Evolutionary conservation across 2,888 invertebrate genomes (phyloP).

Genomic region (Mamestra brassicae): DNA sequence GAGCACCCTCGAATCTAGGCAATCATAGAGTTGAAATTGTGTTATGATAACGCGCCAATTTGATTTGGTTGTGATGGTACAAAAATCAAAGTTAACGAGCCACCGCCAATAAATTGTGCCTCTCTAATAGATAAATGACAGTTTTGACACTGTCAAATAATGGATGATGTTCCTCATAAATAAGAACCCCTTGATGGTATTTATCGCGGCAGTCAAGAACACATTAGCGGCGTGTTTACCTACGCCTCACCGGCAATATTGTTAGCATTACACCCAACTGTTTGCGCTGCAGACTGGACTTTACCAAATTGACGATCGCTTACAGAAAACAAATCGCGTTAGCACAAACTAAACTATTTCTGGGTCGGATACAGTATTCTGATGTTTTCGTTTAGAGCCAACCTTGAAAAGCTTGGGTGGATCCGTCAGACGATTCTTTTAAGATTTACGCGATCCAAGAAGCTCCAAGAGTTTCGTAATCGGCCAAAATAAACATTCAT

Average conservation of each 20-base stretch:
- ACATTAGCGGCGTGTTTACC: slow-evolving; percentile 70
- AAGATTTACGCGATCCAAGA: slow-evolving; percentile 83
- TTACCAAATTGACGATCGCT: slow-evolving; percentile 73
- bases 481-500: slow-evolving; percentile 88
- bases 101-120: slow-evolving; percentile 22
- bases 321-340: slow-evolving; percentile 76
- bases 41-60: slow-evolving; percentile 24
- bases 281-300: slow-evolving; percentile 68
- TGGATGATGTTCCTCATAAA: slow-evolving; percentile 45
- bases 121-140: slow-evolving; percentile 47
- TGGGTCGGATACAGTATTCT: slow-evolving; percentile 82
- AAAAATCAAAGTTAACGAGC: slow-evolving; percentile 36
- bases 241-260: slow-evolving; percentile 65
- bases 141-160: slow-evolving; percentile 45
- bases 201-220: slow-evolving; percentile 50
- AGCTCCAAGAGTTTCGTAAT: slow-evolving; percentile 86
- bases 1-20: slow-evolving; percentile 15
- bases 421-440: slow-evolving; percentile 82
- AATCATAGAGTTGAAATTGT: slow-evolving; percentile 49
- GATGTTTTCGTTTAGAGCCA: slow-evolving; percentile 77
- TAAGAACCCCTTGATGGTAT: slow-evolving; percentile 36
- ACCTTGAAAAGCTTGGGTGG: slow-evolving; percentile 83
- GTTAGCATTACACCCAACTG: slow-evolving; percentile 70
- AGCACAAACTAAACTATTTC: slow-evolving; percentile 79
- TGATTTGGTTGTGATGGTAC: slow-evolving; percentile 29